Percentiles rank a stretch among this genome's conserved stretches.
Conservation (phyloP, 2,888 invertebrate genomes). For the Phasia obesa region DNA sequence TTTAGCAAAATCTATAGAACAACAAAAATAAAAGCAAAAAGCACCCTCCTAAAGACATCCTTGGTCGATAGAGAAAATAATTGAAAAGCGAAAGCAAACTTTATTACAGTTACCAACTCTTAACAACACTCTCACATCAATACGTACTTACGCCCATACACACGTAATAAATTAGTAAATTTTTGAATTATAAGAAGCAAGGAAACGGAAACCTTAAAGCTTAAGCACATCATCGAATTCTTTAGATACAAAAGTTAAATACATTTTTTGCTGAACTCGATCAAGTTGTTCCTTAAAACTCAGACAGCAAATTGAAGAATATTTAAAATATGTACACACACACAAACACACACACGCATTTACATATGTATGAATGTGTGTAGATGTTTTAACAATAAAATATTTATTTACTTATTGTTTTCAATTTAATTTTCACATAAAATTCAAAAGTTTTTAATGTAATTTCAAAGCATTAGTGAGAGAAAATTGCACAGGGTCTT, state of each 20-base stretch:
- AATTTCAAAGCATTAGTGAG: too few relatives aligned
- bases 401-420: too few relatives aligned
- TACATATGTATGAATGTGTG: too few relatives aligned
- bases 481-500: too few relatives aligned
- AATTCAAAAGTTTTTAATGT: too few relatives aligned
- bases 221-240: conserved; percentile 62
- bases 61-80: neutral
- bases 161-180: conserved; percentile 53
- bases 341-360: too few relatives aligned
- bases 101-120: conserved; percentile 6
- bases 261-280: conserved; percentile 38
- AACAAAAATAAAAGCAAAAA: conserved; percentile 15
- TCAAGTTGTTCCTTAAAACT: conserved; percentile 2
- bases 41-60: conserved; percentile 7
- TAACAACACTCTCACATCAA: conserved; percentile 32
- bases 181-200: conserved; percentile 49
- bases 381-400: too few relatives aligned
- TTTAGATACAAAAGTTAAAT: conserved; percentile 27
- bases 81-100: neutral
- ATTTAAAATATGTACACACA: neutral
- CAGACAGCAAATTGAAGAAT: neutral
- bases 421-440: too few relatives aligned
- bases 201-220: conserved; percentile 19
- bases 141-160: neutral
- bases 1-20: conserved; percentile 46